Base-by-base conservation (phyloP, 2,888 invertebrate species). In the Synergus itoensis region DNA sequence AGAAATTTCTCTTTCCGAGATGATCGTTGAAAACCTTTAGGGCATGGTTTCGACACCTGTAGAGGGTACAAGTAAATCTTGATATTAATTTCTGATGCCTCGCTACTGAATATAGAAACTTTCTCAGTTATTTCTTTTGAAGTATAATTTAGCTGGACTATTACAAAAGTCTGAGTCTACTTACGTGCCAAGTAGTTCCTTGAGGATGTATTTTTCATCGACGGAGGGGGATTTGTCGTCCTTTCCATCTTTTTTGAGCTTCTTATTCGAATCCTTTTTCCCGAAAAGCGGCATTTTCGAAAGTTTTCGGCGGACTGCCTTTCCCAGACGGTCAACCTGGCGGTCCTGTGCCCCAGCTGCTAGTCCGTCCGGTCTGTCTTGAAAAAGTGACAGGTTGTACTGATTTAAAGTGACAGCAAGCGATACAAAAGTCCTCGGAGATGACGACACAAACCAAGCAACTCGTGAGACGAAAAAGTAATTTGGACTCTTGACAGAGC, bases 121-220 rank as follows among this genome's bases (percentile, higher is more conserved):
- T 57, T 18, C 57, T 57, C 3, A 18, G 9, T 57, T 9, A 7
- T 57, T 57, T 18, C 57, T 57, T n/a, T 18, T 2, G 16, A 57
- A 57, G 18, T 57, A 16, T 18, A 18, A 9, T 57, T 18, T 18
- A 11, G 18, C n/a, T 57, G 4, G 14, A 11, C 12, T 45, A 4
- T n/a, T 40, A 40, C 5, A 53, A 53, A 69, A 7, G 18, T 48
- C 21, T 60, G 12, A 78, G 43, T 41, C 40, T 77, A 94, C 95
- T 95, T 94, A 96, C 95, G 98, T 98, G 92, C 98, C 98, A 83
- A 98, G 94, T 85, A 98, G 94, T 93, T 98, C 98, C 93, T 98
- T 98, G 86, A 98, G 94, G 90, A 94, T 94, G 93, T 98, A 98
- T 93, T 97, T 98, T 91, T 98, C 98, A 92, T 98, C 98, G 88